Percentiles rank a stretch among this genome's conserved stretches.
Conservation (phyloP, 2,797 vertebrate genomes). For the Sebastes diaconus region DNA sequence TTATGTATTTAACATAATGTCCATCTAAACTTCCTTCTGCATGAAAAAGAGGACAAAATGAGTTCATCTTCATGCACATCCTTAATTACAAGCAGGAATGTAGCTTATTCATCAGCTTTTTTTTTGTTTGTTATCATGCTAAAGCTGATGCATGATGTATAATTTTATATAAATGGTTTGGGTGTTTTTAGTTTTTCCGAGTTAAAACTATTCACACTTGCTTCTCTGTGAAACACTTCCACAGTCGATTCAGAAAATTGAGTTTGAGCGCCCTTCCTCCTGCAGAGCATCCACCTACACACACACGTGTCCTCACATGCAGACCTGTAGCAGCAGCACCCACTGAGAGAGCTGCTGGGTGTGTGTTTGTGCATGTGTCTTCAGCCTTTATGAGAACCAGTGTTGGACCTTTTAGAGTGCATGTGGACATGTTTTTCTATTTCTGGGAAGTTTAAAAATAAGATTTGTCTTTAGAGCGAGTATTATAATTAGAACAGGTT, state of each 20-base stretch:
- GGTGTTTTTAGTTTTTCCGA: background rate
- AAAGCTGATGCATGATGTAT: no score
- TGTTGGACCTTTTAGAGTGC: background rate
- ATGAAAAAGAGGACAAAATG: background rate
- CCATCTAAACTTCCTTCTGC: background rate
- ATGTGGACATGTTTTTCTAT: background rate
- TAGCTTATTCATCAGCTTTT: background rate
- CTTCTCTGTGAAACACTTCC: background rate
- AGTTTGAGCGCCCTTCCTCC: conserved; percentile 16
- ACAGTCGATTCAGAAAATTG: conserved; percentile 47
- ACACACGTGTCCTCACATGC: conserved; percentile 60
- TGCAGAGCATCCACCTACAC: conserved; percentile 45
- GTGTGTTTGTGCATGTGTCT: background rate
- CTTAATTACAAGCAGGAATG: background rate
- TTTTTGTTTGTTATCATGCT: background rate
- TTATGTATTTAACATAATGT: background rate
- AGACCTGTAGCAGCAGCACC: conserved; percentile 48
- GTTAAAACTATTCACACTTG: background rate
- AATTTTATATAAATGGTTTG: background rate
- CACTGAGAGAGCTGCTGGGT: background rate
- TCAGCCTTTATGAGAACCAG: background rate
- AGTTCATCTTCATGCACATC: background rate
- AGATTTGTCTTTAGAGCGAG: background rate
- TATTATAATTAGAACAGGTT: background rate
- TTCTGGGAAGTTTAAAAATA: background rate